These are phyloP conservation scores for Tyto alba DNA, from an alignment of 2,113 vertebrate species.

Conservation along the genomic window DNA sequence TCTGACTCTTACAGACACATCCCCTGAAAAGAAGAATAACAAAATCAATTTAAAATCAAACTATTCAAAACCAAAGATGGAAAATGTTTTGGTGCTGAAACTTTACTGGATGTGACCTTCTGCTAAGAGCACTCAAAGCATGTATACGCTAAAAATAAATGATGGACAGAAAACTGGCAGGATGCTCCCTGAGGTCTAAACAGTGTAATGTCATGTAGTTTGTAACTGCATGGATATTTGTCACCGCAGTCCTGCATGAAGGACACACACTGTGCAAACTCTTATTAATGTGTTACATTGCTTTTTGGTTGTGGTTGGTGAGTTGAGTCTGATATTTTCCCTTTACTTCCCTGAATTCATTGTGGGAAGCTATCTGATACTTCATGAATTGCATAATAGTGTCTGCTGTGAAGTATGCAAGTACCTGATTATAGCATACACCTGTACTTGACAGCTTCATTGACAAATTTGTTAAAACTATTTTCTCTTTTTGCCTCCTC, in stretches of 20 bases:
- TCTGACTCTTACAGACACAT: neutral
- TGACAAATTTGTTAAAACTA: conserved; percentile 28
- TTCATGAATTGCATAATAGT: neutral
- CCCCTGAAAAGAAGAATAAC: conserved; percentile 27
- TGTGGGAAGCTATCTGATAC: conserved; percentile 33
- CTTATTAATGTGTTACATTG: conserved; percentile 38
- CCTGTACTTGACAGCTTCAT: conserved; percentile 4
- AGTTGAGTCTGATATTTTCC: neutral
- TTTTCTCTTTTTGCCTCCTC: neutral
- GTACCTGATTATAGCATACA: neutral
- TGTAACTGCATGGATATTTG: conserved; percentile 45
- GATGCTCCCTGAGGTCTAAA: conserved; percentile 41
- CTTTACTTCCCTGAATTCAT: neutral
- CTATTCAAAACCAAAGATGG: neutral
- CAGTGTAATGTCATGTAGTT: conserved; percentile 9
- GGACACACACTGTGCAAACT: conserved; percentile 51
- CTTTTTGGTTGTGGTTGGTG: neutral
- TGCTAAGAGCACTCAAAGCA: conserved; percentile 9
- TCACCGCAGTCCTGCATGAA: conserved; percentile 35
- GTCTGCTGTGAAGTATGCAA: conserved; percentile 29
- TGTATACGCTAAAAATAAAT: conserved; percentile 46
- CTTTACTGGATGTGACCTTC: conserved; percentile 51
- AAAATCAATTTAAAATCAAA: conserved; percentile 45
- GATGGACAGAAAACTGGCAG: conserved; percentile 55
- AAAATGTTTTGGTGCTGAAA: conserved; percentile 17